Percentiles rank a stretch among this genome's conserved stretches.
These are phyloP conservation scores for Trichonephila inaurata DNA, from an alignment of 1,140 invertebrate species.

Conservation along the genomic window DNA sequence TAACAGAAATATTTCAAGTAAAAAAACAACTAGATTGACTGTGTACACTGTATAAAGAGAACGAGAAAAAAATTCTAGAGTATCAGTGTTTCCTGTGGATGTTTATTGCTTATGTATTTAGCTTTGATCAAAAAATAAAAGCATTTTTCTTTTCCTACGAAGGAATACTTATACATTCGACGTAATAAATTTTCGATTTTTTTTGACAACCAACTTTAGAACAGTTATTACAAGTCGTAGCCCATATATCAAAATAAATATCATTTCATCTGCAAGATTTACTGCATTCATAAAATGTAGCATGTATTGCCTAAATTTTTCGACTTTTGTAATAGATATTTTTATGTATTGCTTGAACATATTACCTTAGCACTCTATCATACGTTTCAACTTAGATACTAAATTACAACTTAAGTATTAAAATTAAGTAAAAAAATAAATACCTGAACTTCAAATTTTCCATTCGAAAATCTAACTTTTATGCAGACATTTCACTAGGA, in stretches of 20 bases:
- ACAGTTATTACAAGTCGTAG: slow-evolving; percentile 18
- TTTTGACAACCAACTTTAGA: neutral
- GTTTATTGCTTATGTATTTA: neutral
- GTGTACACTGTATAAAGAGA: no score
- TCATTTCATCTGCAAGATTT: neutral
- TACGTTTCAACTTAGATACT: neutral
- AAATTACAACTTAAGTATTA: no score
- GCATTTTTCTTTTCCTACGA: neutral
- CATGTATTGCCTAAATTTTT: slow-evolving; percentile 23
- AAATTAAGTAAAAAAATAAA: neutral
- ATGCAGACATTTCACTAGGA: no score
- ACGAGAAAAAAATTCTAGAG: no score
- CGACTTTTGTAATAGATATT: neutral
- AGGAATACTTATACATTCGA: slow-evolving; percentile 12
- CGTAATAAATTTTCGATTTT: neutral
- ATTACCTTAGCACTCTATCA: neutral
- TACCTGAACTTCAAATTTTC: neutral
- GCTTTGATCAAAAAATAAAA: neutral
- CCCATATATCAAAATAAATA: neutral
- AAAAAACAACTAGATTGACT: no score
- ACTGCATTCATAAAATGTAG: neutral
- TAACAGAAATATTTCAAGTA: no score
- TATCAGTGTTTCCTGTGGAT: neutral
- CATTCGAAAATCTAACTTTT: neutral
- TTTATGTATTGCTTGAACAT: neutral